Percentiles rank a stretch among this genome's conserved stretches.
Evolutionary conservation across 2,888 invertebrate species (phyloP).

Genomic region (Holacanthella duospinosa): DNA sequence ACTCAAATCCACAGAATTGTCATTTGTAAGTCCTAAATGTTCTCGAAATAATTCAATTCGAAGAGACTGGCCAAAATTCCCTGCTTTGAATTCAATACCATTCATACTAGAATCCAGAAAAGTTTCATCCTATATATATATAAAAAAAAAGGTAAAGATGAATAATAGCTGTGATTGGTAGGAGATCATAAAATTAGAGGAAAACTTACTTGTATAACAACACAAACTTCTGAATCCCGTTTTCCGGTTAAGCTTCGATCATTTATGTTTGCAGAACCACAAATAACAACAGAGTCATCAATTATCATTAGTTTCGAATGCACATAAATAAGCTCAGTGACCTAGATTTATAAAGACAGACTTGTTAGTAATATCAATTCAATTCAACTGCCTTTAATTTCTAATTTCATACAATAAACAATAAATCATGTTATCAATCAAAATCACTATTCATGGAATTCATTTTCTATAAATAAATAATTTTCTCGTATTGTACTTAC

Average conservation of each 20-base stretch:
- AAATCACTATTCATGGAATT: neutral
- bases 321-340: conserved; percentile 91
- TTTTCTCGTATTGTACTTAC: conserved; percentile 39
- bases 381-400: no score
- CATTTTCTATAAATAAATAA: no score
- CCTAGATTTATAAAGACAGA: conserved; percentile 41
- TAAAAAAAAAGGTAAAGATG: conserved; percentile 13
- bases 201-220: conserved; percentile 61
- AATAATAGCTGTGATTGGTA: neutral
- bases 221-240: conserved; percentile 87
- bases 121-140: conserved; percentile 69
- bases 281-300: conserved; percentile 82
- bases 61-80: conserved; percentile 73
- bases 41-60: conserved; percentile 79
- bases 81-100: conserved; percentile 66
- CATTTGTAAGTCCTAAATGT: conserved; percentile 65
- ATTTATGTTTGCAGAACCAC: conserved; percentile 97
- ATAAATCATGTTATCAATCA: no score
- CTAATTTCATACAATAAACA: no score
- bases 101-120: conserved; percentile 74
- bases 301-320: conserved; percentile 93
- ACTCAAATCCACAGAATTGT: conserved; percentile 51
- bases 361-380: neutral
- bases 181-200: neutral
- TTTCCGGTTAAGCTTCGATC: conserved; percentile 89